These are phyloP conservation scores for Brachionus sp. DNA, from an alignment of 1,140 invertebrate species.

Conservation along the genomic window DNA sequence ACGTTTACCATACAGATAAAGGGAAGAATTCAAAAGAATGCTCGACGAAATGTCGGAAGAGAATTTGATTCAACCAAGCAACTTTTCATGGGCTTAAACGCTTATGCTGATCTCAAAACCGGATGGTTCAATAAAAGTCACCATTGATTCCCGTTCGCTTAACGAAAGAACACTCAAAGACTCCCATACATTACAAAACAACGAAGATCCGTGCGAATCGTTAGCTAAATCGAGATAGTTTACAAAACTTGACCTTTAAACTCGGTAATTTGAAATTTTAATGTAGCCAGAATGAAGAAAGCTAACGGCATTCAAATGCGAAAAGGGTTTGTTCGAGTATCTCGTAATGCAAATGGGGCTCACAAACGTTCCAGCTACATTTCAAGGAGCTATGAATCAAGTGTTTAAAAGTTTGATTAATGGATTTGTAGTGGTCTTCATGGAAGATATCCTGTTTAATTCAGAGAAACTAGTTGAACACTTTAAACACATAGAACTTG, in stretches of 20 bases:
- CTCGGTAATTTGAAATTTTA: neutral
- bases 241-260: neutral
- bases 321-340: conserved; percentile 49
- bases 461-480: neutral
- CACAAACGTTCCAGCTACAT: conserved; percentile 54
- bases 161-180: conserved; percentile 47
- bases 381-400: conserved; percentile 53
- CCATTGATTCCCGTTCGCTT: neutral
- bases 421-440: conserved; percentile 15
- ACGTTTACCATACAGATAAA: neutral
- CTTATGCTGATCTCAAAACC: conserved; percentile 7
- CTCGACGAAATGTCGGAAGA: too few relatives aligned
- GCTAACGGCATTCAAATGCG: neutral
- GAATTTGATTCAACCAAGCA: too few relatives aligned
- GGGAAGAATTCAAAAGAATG: too few relatives aligned
- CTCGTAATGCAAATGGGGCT: conserved; percentile 58
- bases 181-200: conserved; percentile 43
- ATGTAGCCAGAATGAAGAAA: neutral
- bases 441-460: conserved; percentile 14
- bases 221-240: neutral
- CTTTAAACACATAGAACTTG: neutral
- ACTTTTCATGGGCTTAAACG: too few relatives aligned
- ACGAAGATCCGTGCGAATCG: conserved; percentile 46
- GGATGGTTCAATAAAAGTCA: neutral
- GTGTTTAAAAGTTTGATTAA: neutral